Evolutionary conservation across 2,797 vertebrate genomes (phyloP).

Genomic region (Danio choprae): DNA sequence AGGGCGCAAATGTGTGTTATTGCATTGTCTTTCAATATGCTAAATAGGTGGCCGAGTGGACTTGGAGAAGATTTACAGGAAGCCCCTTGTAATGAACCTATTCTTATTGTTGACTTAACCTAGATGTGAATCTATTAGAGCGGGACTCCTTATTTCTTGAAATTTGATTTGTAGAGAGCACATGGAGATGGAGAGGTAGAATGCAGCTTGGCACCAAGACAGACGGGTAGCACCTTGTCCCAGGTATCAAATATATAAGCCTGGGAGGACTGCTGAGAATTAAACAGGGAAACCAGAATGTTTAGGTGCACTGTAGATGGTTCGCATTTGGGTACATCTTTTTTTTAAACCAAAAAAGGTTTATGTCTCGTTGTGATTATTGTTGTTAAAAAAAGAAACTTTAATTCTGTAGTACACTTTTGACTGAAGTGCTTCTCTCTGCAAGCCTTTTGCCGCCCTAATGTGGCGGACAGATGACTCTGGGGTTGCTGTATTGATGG

Average conservation of each 20-base stretch:
- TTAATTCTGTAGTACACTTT: constrained; percentile 69
- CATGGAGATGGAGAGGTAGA: constrained; percentile 45
- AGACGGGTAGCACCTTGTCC: constrained; percentile 60
- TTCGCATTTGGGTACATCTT: constrained; percentile 79
- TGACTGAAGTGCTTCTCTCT: constrained; percentile 68
- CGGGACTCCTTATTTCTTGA: constrained; percentile 8
- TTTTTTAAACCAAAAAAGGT: constrained; percentile 69
- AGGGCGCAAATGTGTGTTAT: not conserved
- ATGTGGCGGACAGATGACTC: constrained; percentile 43
- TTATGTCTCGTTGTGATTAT: constrained; percentile 38
- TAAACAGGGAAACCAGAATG: constrained; percentile 55
- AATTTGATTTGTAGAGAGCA: constrained; percentile 23
- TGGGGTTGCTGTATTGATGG: constrained; percentile 62
- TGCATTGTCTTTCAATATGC: constrained; percentile 18
- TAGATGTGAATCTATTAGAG: not conserved
- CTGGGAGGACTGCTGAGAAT: constrained; percentile 46
- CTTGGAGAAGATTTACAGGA: not conserved
- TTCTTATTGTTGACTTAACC: constrained; percentile 12
- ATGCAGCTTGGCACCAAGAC: constrained; percentile 60
- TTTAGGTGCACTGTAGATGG: constrained; percentile 63
- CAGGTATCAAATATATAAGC: constrained; percentile 31
- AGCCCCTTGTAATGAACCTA: not conserved
- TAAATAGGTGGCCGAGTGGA: constrained; percentile 45
- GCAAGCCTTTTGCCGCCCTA: constrained; percentile 61
- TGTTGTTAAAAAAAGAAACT: constrained; percentile 51